Conservation (phyloP, 2,797 vertebrate genomes). For the Parauchenoglanis ngamensis region DNA sequence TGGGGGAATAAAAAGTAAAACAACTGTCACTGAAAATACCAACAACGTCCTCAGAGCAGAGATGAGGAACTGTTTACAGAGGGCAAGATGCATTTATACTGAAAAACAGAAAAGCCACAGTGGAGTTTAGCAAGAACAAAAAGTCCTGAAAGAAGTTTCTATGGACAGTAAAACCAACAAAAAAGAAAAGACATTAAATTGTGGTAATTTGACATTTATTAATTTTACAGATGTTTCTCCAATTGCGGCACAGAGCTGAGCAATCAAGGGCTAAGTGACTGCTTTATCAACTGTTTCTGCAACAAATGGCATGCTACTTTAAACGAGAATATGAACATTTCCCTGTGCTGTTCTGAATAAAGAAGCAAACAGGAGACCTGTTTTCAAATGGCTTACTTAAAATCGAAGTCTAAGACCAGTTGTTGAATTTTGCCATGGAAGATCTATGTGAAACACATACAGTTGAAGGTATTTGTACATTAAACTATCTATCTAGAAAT, state of each 20-base stretch:
- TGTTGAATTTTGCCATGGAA: background rate
- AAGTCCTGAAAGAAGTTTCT: background rate
- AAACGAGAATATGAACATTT: background rate
- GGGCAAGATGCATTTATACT: background rate
- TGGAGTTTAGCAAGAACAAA: background rate
- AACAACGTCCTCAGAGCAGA: background rate
- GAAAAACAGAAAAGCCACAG: slow-evolving; percentile 8
- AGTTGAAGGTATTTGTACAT: background rate
- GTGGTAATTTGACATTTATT: background rate
- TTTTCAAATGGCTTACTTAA: background rate
- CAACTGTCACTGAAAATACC: slow-evolving; percentile 27
- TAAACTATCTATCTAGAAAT: background rate
- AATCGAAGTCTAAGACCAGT: background rate
- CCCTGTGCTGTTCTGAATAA: background rate
- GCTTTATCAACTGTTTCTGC: background rate
- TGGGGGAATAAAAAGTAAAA: slow-evolving; percentile 20
- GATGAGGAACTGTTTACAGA: slow-evolving; percentile 15
- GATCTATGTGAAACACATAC: background rate
- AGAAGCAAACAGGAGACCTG: background rate
- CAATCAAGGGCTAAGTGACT: background rate
- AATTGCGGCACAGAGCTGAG: background rate
- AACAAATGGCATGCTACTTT: background rate
- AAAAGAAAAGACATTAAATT: background rate
- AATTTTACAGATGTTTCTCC: background rate
- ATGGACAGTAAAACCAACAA: background rate